These are phyloP conservation scores for Papilio glaucus DNA, from an alignment of 1,140 invertebrate species.

Conservation along the genomic window DNA sequence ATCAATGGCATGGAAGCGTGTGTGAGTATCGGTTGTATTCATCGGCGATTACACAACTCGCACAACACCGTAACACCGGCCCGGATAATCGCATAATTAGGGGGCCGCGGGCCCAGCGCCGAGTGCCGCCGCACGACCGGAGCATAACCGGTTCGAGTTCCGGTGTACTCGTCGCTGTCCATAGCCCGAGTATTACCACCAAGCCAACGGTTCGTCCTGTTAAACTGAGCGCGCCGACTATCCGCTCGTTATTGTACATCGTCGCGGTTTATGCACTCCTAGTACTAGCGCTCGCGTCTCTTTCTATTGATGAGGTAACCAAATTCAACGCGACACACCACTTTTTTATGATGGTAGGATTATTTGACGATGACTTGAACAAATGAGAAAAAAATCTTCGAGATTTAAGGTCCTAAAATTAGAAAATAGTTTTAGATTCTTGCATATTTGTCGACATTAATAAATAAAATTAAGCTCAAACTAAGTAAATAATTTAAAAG, in stretches of 20 bases:
- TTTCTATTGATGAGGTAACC: slow-evolving; percentile 18
- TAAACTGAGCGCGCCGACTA: neutral
- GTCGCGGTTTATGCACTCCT: slow-evolving; percentile 3
- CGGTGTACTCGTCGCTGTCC: neutral
- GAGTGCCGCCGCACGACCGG: neutral
- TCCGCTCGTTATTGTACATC: neutral
- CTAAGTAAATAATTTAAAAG: too few relatives aligned
- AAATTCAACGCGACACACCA: slow-evolving; percentile 5
- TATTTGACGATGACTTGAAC: too few relatives aligned
- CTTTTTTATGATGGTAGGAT: too few relatives aligned
- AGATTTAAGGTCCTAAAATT: too few relatives aligned
- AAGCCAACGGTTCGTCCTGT: neutral
- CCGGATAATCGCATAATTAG: slow-evolving; percentile 18
- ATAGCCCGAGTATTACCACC: neutral
- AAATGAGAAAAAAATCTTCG: too few relatives aligned
- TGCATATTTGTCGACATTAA: too few relatives aligned
- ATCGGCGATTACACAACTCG: neutral
- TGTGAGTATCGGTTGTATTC: neutral
- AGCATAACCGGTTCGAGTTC: slow-evolving; percentile 13
- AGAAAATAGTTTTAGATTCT: too few relatives aligned
- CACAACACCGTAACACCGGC: slow-evolving; percentile 2
- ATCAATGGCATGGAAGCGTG: neutral
- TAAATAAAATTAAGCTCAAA: too few relatives aligned
- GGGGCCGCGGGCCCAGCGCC: neutral
- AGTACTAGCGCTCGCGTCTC: slow-evolving; percentile 18